A percentile compares a stretch with the other conserved stretches of the same genome.
These are phyloP conservation scores for Passer domesticus DNA, from an alignment of 2,113 vertebrate genomes.

Conservation along the genomic window DNA sequence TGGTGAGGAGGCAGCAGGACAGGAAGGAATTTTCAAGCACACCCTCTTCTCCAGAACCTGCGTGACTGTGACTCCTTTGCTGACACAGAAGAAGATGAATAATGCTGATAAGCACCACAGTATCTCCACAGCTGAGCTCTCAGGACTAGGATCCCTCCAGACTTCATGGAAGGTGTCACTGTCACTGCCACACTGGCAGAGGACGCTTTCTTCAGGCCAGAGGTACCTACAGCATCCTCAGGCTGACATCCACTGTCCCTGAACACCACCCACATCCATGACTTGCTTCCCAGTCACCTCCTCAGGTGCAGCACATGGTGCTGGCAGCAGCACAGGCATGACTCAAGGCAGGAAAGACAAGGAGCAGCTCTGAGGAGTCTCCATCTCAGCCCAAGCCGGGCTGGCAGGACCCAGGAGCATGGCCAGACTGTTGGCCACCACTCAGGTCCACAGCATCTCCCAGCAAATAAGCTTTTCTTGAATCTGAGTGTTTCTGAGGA, in stretches of 20 bases:
- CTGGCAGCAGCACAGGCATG: not conserved
- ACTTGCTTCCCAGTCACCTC: not conserved
- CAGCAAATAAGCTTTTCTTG: not conserved
- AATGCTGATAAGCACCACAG: not conserved
- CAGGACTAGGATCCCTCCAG: fast-evolving
- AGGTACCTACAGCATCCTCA: not conserved
- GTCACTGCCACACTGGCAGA: not conserved
- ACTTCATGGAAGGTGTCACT: not conserved
- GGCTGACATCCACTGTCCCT: not conserved
- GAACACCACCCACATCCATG: not conserved
- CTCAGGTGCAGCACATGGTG: not conserved
- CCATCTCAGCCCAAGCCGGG: fast-evolving
- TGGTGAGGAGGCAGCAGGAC: not conserved
- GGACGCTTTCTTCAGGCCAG: not conserved
- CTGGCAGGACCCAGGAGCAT: not conserved
- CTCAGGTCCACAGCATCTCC: not conserved
- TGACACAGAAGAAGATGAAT: not conserved
- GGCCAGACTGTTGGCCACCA: not conserved
- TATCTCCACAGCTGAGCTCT: not conserved
- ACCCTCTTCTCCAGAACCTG: not conserved
- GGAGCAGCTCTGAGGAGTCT: not conserved
- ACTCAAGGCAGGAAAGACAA: not conserved
- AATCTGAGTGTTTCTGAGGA: not conserved
- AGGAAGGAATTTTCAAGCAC: not conserved
- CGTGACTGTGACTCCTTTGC: not conserved